Evolutionary conservation across 2,888 invertebrate species (phyloP), one percentile per base, ranked within the genome.

Genomic region (Metallyticus violacea): DNA sequence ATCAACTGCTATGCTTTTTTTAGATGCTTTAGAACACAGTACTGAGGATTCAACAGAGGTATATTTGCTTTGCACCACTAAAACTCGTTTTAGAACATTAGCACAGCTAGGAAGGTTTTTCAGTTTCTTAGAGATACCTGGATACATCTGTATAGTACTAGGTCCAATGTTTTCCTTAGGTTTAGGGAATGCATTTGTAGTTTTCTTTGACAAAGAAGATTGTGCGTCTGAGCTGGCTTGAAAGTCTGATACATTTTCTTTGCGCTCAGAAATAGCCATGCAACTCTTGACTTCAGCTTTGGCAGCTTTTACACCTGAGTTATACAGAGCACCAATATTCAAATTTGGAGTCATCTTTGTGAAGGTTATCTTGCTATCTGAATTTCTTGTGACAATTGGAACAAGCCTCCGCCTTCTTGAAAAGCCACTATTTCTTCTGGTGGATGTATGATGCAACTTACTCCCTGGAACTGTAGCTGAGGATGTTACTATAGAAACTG

Each of bases 151-250:
- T 26, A 86, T 80, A 25, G 81, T 79, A 62, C 87, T 29, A 15
- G 88, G 84, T n/a, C 87, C 87, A 25, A 88, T 81, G 77, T 86
- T 87, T 79, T 87, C 86, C 30, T 88, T 88, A 6, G 88, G 87
- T 26, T 84, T 79, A n/a, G 87, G 28, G 29, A 81, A 86, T 77
- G 22, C 78, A 80, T 85, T 87, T 27, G 30, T 76, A 25, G 77
- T 22, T 76, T 87, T 87, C 4, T 86, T 81, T 77, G 82, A 30
- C 26, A 80, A 78, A 28, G 85, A 15, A 26, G 81, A 77, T 27
- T 86, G 86, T 22, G 85, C 77, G n/a, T 62, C 26, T 30, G 85
- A 79, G 25, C 81, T 29, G 26, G 62, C 28, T 28, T 77, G 81
- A 22, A 86, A 85, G 29, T 77, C 81, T 15, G 87, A 84, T 25